Evolutionary conservation across 2,113 vertebrate genomes (phyloP).

Genomic region (Taurulus bubalis): DNA sequence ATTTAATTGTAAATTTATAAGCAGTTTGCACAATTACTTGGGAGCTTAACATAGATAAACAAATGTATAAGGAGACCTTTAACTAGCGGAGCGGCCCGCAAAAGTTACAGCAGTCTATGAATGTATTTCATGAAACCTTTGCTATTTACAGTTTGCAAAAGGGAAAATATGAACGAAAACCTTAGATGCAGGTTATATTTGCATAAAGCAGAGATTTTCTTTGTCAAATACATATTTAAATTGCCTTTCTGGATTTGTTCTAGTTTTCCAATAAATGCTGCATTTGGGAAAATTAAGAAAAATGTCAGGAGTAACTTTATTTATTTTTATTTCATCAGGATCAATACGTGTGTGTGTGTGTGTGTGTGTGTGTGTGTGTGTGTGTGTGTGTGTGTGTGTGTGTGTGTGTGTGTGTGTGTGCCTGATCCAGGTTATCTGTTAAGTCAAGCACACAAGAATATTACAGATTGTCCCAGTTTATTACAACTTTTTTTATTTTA

Average conservation of each 20-base stretch:
- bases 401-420: constrained; percentile 17
- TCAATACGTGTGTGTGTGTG: constrained; percentile 29
- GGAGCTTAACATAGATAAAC: too few species aligned
- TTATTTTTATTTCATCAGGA: too few species aligned
- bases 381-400: constrained; percentile 30
- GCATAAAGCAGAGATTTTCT: neutral
- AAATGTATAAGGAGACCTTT: neutral
- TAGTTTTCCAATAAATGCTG: too few species aligned
- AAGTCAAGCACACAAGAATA: neutral
- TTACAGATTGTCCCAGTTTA: too few species aligned
- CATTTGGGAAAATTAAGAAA: too few species aligned
- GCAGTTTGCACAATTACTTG: neutral
- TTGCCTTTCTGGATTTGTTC: too few species aligned
- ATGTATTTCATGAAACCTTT: too few species aligned
- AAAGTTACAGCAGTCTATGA: neutral
- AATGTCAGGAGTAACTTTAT: too few species aligned
- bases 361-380: constrained; percentile 4
- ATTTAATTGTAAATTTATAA: neutral
- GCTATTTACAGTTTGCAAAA: neutral
- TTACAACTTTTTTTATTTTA: neutral
- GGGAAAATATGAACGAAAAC: neutral
- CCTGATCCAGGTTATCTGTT: neutral
- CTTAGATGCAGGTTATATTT: neutral
- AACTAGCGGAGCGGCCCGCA: neutral
- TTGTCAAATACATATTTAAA: too few species aligned